Base-by-base conservation (phyloP, 2,113 vertebrate species). In the Anguilla japonica region DNA sequence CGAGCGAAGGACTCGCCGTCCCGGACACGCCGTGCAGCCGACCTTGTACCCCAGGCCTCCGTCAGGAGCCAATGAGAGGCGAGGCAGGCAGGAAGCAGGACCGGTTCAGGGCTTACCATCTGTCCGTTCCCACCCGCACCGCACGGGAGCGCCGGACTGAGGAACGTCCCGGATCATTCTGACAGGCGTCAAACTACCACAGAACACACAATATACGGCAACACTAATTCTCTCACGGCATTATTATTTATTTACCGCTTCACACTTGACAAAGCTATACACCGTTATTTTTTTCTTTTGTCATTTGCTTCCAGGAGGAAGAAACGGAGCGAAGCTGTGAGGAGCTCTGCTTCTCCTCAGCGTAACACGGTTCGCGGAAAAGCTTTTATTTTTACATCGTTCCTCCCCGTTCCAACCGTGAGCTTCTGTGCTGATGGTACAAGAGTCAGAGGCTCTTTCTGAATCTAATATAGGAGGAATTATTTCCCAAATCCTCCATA, bases 381-480 rank as follows among this genome's bases (percentile, higher is more conserved):
- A 13, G 26, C 34, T 53, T 46, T 53, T 63, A 71, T 88, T n/a
- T 34, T 57, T 22, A 18, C 14, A 67, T 79, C 79, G 63, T 81
- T 79, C 56, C 81, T 85, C 84, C 81, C 53, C 22, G 39, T 29
- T 18, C 43, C 20, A 75, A 43, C 40, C 15, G 6, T 46, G 90
- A 88, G 89, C 89, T 82, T 88, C 87, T 20, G 78, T 85, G 89
- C 87, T 88, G 90, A 86, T 89, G 89, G 92, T 84, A 34, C 34
- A 83, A 90, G 89, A 93, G 92, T 89, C 87, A 87, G 87, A 89
- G 8, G 13, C 83, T 83, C 78, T 87, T 87, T 93, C 91, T 91
- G 94, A 92, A 94, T 92, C 89, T 93, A 95, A 95, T 95, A 95
- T 94, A 92, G 93, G 90, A 83, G 92, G 93, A 93, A 94, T 95